Conservation (phyloP, 2,113 vertebrate species). For the Climacteris rufus region DNA sequence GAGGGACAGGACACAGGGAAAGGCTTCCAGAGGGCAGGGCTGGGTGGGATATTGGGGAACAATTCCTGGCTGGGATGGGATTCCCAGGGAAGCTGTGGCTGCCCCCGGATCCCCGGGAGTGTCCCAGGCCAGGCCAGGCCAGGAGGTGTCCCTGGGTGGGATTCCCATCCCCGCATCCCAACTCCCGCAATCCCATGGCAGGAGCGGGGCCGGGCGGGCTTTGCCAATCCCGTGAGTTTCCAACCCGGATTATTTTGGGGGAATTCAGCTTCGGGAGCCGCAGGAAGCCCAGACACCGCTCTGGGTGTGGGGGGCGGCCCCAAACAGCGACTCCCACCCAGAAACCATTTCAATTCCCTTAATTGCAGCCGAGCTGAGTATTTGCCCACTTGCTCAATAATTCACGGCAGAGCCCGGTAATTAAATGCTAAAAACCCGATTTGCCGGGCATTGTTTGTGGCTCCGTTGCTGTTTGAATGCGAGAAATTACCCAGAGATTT, state of each 20-base stretch:
- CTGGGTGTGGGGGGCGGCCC: neutral
- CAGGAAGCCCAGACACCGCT: rapidly evolving
- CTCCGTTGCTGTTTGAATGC: neutral
- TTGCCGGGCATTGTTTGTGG: constrained; percentile 25
- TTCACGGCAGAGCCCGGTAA: constrained; percentile 26
- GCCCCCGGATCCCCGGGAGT: neutral
- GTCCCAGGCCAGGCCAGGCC: neutral
- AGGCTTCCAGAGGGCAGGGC: neutral
- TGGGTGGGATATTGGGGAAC: neutral
- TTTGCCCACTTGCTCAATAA: constrained; percentile 36
- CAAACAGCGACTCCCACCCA: neutral
- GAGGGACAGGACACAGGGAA: neutral
- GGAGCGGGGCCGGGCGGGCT: neutral
- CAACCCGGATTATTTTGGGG: neutral
- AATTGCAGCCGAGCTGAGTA: neutral
- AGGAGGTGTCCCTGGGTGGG: no score
- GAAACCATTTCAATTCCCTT: neutral
- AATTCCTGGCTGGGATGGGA: neutral
- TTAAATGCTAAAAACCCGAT: constrained; percentile 37
- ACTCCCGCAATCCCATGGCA: rapidly evolving
- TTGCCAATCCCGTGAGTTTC: rapidly evolving
- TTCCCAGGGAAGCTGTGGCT: neutral
- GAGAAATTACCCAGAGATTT: constrained; percentile 13
- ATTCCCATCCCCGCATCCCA: no score
- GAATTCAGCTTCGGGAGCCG: rapidly evolving